Conservation (phyloP, 1,140 invertebrate species). For the Psix sp. region DNA sequence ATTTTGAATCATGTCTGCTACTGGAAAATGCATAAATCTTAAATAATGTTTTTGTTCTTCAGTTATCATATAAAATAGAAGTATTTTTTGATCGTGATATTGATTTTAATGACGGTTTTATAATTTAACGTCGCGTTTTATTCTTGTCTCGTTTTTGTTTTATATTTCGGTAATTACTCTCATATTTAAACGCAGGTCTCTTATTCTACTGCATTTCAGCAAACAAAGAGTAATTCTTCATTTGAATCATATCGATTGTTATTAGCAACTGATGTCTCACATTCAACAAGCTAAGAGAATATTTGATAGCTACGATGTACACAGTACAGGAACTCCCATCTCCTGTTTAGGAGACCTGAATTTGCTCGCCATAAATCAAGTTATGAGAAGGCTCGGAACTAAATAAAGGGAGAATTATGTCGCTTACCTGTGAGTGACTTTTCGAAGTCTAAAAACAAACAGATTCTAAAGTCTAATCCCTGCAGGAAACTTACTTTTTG, state of each 20-base stretch:
- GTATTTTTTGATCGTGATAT: too few species aligned
- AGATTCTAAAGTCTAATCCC: too few species aligned
- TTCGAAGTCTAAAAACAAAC: slow-evolving; percentile 31
- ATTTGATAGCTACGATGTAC: slow-evolving; percentile 57
- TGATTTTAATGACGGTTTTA: too few species aligned
- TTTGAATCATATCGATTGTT: slow-evolving; percentile 15
- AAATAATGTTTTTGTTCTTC: too few species aligned
- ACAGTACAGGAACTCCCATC: slow-evolving; percentile 52
- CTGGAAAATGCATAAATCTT: too few species aligned
- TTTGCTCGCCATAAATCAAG: slow-evolving; percentile 58
- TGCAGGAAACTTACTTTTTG: too few species aligned
- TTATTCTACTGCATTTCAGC: neutral
- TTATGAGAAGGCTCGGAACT: slow-evolving; percentile 40
- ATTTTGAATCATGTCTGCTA: too few species aligned
- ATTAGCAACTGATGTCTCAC: slow-evolving; percentile 32
- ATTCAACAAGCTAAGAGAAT: slow-evolving; percentile 47
- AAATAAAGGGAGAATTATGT: slow-evolving; percentile 64
- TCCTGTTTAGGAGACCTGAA: slow-evolving; percentile 58
- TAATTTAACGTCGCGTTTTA: too few species aligned
- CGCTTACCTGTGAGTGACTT: slow-evolving; percentile 52
- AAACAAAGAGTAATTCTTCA: slow-evolving; percentile 16
- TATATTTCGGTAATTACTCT: too few species aligned
- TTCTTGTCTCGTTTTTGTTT: too few species aligned
- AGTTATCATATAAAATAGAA: too few species aligned
- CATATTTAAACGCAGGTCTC: too few species aligned